Evolutionary conservation across 2,113 vertebrate genomes (phyloP).

Genomic region (Urocolius indicus): DNA sequence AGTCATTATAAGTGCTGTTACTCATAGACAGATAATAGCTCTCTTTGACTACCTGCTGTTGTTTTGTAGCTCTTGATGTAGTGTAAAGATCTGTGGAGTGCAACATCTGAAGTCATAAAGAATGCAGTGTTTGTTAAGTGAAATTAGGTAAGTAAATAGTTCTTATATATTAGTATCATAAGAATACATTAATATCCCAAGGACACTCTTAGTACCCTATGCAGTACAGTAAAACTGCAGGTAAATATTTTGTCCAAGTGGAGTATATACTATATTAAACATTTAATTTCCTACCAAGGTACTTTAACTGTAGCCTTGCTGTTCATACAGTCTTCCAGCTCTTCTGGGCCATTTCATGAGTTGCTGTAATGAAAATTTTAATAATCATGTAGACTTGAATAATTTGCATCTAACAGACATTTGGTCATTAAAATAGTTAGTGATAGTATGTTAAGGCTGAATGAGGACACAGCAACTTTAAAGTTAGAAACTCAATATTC

Average conservation of each 20-base stretch:
- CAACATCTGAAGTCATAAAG: not conserved
- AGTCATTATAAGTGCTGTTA: not conserved
- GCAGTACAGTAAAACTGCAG: not conserved
- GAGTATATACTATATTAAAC: not conserved
- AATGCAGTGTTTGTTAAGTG: not conserved
- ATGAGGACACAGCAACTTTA: not conserved
- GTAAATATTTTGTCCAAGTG: not conserved
- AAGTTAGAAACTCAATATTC: not conserved
- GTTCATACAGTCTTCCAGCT: not conserved
- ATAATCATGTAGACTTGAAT: not conserved
- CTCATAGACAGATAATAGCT: not conserved
- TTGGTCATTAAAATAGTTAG: too few species aligned
- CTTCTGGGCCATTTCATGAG: not conserved
- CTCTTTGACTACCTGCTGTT: not conserved
- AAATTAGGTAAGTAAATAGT: not conserved
- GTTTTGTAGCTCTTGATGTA: not conserved
- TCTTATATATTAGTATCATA: not conserved
- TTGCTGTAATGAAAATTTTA: not conserved
- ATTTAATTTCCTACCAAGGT: not conserved
- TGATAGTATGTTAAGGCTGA: not conserved
- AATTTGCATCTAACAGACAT: too few species aligned
- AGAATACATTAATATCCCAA: not conserved
- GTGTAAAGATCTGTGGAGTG: not conserved
- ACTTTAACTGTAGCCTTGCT: not conserved
- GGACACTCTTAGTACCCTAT: not conserved